phyloP scores from a whole-genome alignment of 2,888 invertebrate species.

The Drosophila demipolita region DNA sequence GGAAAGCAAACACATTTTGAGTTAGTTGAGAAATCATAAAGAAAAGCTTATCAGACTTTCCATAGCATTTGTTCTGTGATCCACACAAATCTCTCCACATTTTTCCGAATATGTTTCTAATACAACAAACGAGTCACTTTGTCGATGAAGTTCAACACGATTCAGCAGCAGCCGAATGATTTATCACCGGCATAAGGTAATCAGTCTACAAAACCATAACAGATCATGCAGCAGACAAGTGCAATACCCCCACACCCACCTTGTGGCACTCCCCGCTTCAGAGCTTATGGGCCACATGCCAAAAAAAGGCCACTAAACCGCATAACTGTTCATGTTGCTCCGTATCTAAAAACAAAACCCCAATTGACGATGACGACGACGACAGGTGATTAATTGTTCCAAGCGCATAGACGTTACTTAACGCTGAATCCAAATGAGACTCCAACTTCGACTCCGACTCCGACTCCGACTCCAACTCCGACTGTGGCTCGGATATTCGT shows the following conservation, averaged over 20 bases:
- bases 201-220: slow-evolving; percentile 64
- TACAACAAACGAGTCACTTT: slow-evolving; percentile 31
- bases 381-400: slow-evolving; percentile 82
- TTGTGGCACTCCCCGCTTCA: slow-evolving; percentile 38
- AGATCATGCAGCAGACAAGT: slow-evolving; percentile 58
- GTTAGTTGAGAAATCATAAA: neutral
- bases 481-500: slow-evolving; percentile 43
- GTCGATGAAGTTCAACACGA: slow-evolving; percentile 61
- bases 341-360: slow-evolving; percentile 47
- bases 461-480: slow-evolving; percentile 9
- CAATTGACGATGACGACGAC: slow-evolving; percentile 63
- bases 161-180: slow-evolving; percentile 69
- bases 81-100: slow-evolving; percentile 26
- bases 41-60: neutral
- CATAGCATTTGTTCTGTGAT: neutral
- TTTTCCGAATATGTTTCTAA: slow-evolving; percentile 28
- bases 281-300: slow-evolving; percentile 50
- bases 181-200: slow-evolving; percentile 65
- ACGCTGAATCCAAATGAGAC: slow-evolving; percentile 56
- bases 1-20: neutral
- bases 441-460: slow-evolving; percentile 23
- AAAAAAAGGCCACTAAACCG: slow-evolving; percentile 77
- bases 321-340: slow-evolving; percentile 66
- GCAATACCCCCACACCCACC: slow-evolving; percentile 25
- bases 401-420: slow-evolving; percentile 78